A percentile compares a stretch with the other conserved stretches of the same genome.
Evolutionary conservation across 1,140 invertebrate genomes (phyloP).

Genomic region (Medauroidea extradentata): DNA sequence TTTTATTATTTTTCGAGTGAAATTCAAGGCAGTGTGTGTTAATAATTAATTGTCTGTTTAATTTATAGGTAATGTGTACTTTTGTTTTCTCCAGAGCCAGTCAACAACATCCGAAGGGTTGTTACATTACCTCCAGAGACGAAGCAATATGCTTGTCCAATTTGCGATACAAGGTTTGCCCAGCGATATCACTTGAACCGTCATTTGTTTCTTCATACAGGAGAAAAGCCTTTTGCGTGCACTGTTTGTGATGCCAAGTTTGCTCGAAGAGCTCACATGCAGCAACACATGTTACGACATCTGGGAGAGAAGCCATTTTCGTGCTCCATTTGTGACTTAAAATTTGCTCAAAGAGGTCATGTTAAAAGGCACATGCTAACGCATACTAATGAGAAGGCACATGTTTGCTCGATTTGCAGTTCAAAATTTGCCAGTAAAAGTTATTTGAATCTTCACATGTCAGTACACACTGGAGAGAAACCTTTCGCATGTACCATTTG

Average conservation of each 20-base stretch:
- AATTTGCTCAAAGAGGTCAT: not conserved
- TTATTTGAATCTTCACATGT: not conserved
- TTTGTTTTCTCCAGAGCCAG: no score
- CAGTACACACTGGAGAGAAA: not conserved
- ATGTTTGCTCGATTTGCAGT: not conserved
- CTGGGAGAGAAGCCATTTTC: constrained; percentile 2
- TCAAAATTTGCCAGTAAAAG: not conserved
- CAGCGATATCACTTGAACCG: not conserved
- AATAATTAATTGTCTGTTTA: no score
- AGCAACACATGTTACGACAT: not conserved
- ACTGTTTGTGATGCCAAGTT: not conserved
- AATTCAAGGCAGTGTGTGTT: no score
- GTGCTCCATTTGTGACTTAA: not conserved
- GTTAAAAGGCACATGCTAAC: constrained; percentile 1
- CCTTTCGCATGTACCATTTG: not conserved
- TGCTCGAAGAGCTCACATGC: not conserved
- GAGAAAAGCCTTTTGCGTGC: constrained; percentile 1
- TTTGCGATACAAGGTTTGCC: constrained; percentile 1
- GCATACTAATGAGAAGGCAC: not conserved
- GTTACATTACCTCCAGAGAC: not conserved
- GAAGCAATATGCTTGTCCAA: not conserved
- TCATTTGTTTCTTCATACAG: constrained; percentile 7
- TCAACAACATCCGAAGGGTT: no score
- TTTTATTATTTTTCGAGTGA: no score
- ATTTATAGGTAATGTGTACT: no score